These are phyloP conservation scores for Elaphurus davidianus DNA, from an alignment of 2,113 vertebrate species.

Conservation along the genomic window DNA sequence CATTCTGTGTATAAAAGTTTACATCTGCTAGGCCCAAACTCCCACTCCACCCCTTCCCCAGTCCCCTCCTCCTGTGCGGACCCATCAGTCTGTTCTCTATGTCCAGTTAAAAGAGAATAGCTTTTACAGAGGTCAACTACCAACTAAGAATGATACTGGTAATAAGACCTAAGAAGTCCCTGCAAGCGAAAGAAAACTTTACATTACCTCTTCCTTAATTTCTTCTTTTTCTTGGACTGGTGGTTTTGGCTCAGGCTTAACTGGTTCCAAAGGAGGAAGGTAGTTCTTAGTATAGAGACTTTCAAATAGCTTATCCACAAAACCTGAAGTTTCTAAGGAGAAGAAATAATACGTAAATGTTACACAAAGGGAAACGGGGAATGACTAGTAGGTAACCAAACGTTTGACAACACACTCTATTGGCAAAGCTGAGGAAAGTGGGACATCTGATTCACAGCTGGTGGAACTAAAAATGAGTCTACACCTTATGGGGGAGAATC, in stretches of 20 bases:
- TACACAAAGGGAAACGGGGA: neutral
- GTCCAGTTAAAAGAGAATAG: neutral
- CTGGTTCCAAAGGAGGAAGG: conserved; percentile 86
- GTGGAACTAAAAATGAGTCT: neutral
- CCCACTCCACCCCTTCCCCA: neutral
- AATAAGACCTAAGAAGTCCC: neutral
- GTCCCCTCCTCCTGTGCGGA: neutral
- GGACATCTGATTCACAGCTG: neutral
- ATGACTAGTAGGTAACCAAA: neutral
- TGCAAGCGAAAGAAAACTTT: neutral
- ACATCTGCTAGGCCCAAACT: neutral
- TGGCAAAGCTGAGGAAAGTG: neutral
- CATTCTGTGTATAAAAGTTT: neutral
- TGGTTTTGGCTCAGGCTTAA: conserved; percentile 89
- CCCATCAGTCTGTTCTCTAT: neutral
- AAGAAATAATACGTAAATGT: conserved; percentile 44
- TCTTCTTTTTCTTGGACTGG: conserved; percentile 87
- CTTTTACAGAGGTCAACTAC: neutral
- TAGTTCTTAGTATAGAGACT: conserved; percentile 96
- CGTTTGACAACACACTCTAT: neutral
- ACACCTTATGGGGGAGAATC: neutral
- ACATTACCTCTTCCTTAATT: conserved; percentile 88
- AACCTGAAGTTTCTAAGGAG: conserved; percentile 93
- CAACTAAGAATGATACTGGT: conserved; percentile 10
- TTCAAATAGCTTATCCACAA: conserved; percentile 99